Conservation (phyloP, 2,113 vertebrate genomes). For the Petrocephalus zakoni region DNA sequence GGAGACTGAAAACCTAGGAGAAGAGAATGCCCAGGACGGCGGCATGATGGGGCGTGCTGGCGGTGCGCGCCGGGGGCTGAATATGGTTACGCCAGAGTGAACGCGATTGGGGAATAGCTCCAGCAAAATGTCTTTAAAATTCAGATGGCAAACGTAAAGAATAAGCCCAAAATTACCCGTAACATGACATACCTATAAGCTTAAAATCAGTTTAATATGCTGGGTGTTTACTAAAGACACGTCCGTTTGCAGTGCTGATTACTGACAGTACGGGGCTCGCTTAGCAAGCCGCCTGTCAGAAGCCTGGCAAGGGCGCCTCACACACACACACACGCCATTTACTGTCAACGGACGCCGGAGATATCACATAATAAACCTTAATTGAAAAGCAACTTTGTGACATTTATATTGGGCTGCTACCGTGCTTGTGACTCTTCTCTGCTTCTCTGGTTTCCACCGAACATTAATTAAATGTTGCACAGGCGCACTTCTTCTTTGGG, state of each 20-base stretch:
- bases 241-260: too few relatives aligned
- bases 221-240: neutral
- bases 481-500: conserved; percentile 3
- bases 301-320: too few relatives aligned
- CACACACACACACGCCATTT: neutral
- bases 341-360: neutral
- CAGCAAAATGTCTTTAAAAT: neutral
- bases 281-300: too few relatives aligned
- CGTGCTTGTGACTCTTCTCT: neutral
- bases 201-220: neutral
- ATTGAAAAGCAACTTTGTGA: neutral
- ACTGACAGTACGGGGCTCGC: too few relatives aligned
- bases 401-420: neutral
- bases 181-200: neutral
- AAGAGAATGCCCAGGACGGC: neutral
- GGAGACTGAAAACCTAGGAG: neutral
- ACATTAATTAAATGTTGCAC: neutral
- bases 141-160: neutral
- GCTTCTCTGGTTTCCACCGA: neutral
- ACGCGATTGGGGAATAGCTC: neutral
- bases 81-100: neutral
- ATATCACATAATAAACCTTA: neutral
- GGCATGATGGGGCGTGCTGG: neutral
- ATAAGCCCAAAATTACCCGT: neutral
- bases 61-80: neutral